phyloP scores from a whole-genome alignment of 2,113 vertebrate species.

The Tympanuchus pallidicinctus region DNA sequence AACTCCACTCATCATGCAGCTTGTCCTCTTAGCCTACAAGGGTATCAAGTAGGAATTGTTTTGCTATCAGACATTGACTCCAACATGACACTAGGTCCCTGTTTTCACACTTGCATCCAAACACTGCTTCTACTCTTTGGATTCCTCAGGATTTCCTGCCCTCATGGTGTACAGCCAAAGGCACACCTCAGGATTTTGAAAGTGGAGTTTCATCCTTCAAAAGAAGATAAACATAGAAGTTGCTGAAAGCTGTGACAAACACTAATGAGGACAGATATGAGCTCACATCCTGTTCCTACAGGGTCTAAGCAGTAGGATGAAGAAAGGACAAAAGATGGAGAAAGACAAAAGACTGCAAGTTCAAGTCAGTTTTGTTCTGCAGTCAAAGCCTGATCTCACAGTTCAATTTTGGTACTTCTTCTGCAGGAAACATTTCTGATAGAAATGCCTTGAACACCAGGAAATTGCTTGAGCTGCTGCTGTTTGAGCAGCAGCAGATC shows the following conservation, averaged over 20 bases:
- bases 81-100: not conserved
- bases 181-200: not conserved
- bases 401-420: not conserved
- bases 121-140: not conserved
- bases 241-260: not conserved
- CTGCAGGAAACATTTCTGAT: not conserved
- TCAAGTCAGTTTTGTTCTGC: not conserved
- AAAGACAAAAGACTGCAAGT: fast-evolving
- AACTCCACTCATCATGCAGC: not conserved
- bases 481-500: not conserved
- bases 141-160: not conserved
- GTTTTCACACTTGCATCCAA: not conserved
- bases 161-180: not conserved
- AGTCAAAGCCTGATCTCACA: not conserved
- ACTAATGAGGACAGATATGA: not conserved
- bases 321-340: not conserved
- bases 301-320: not conserved
- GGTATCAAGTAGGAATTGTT: not conserved
- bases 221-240: not conserved
- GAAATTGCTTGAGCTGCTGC: not conserved
- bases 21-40: not conserved
- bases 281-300: not conserved
- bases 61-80: not conserved
- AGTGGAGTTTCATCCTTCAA: not conserved
- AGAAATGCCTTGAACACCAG: not conserved